phyloP scores from a whole-genome alignment of 1,140 invertebrate species.

The Panonychus citri region DNA sequence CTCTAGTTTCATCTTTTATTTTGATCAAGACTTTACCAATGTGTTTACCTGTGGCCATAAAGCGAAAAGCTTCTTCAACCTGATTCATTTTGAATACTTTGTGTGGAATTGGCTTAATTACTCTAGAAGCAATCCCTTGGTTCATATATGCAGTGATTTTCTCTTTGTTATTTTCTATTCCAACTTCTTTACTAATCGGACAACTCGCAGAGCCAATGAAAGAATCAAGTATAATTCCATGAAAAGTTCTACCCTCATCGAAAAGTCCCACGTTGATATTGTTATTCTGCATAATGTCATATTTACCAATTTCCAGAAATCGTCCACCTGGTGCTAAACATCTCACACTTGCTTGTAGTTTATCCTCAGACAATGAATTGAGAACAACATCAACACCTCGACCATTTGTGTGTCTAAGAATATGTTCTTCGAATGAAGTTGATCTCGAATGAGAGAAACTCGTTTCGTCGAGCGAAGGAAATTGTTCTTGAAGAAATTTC shows the following conservation, averaged over 20 bases:
- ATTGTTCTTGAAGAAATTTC: neutral
- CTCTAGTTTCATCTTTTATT: no score
- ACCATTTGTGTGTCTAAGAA: neutral
- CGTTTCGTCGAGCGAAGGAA: neutral
- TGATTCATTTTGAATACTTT: no score
- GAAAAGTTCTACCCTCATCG: constrained; percentile 82
- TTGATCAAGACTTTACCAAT: no score
- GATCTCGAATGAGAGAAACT: neutral
- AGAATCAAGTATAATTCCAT: constrained; percentile 84
- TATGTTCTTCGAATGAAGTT: neutral
- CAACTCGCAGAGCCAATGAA: no score
- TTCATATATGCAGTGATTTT: no score
- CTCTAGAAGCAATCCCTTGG: no score
- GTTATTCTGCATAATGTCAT: constrained; percentile 72
- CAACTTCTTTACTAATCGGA: no score
- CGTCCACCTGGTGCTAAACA: constrained; percentile 69
- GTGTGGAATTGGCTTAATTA: no score
- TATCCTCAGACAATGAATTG: neutral
- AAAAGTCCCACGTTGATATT: constrained; percentile 77
- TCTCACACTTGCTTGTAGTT: constrained; percentile 16
- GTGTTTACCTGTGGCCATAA: no score
- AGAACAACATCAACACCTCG: neutral
- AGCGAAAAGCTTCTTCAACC: no score
- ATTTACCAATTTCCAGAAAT: constrained; percentile 93
- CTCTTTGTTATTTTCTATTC: no score